Evolutionary conservation across 92 coral and sea anemone species (phyloP).

Genomic region (Paramuricea clavata): DNA sequence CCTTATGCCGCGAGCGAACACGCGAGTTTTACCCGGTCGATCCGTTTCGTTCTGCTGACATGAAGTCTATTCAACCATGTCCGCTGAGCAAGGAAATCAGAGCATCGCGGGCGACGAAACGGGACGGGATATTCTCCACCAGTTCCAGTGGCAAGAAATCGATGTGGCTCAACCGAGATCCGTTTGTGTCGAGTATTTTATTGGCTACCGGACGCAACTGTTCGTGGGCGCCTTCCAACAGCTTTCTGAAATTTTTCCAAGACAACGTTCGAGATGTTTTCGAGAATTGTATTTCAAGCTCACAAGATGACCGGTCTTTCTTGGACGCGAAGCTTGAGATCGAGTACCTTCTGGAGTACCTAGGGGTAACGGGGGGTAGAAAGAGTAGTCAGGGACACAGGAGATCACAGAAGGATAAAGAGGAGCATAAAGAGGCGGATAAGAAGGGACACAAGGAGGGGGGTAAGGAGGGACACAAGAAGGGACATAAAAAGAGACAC

Average conservation of each 20-base stretch:
- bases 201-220: slow-evolving; percentile 45
- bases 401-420: background rate
- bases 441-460: background rate
- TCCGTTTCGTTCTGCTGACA: slow-evolving; percentile 8
- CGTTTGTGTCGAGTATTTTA: slow-evolving; percentile 28
- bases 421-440: background rate
- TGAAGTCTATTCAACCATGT: slow-evolving; percentile 29
- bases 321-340: slow-evolving; percentile 34
- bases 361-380: slow-evolving; percentile 9
- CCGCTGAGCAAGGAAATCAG: slow-evolving; percentile 29
- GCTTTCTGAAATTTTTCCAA: slow-evolving; percentile 28
- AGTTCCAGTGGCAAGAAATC: slow-evolving; percentile 34
- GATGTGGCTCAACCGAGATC: slow-evolving; percentile 40
- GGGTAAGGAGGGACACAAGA: background rate
- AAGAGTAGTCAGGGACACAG: background rate
- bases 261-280: slow-evolving; percentile 15
- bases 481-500: background rate
- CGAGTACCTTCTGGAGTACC: slow-evolving; percentile 25
- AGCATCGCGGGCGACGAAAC: slow-evolving; percentile 44
- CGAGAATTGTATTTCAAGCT: slow-evolving; percentile 13
- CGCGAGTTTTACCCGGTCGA: slow-evolving; percentile 55
- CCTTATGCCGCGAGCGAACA: slow-evolving; percentile 67
- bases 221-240: slow-evolving; percentile 47
- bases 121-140: slow-evolving; percentile 38
- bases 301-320: slow-evolving; percentile 4